Evolutionary conservation across 2,797 vertebrate genomes (phyloP), one percentile per base, ranked within the genome.

Genomic region (Tokudaia muenninki): DNA sequence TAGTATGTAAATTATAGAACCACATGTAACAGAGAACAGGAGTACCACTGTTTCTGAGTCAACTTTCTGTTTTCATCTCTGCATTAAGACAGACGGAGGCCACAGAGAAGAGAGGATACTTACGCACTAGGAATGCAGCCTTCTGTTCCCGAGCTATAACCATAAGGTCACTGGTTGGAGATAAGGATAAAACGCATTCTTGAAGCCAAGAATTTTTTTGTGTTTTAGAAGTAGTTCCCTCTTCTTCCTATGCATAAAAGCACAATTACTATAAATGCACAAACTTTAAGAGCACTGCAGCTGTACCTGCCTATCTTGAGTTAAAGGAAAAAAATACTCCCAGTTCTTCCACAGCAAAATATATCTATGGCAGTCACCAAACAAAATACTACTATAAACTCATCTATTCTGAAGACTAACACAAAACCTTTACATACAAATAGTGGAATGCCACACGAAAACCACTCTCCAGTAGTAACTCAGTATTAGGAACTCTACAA

Each of bases 131-230:
- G 97, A 99, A 99, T 6, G 99, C 99, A 0, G 99, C 99, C 98
- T 99, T 99, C 94, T 99, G 99, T 31, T 99, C 99, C 47, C 98
- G 99, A 81, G 99, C 99, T 96, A 99, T 99, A 19, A 99, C 99
- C 97, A 99, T 99, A 92, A 99, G 99, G 98, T 99, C 99, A 52
- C 99, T 99, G 97, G 99, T 99, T 94, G 99, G 99, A 0, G 99
- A 99, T 91, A 99, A 97, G 22, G 99, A 99, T 95, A 99, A 98
- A 5, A 99, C 98, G 81, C 99, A 99, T 52, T 99, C 99, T 94
- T 99, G 99, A 97, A 99, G 98, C 99, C 99, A 99, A 72, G 99
- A 99, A 94, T 95, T 97, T 74, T 98, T 98, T 67, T 99, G 99
- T 34, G 97, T 98, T 13, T 98, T 99, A 82, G 93, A 97, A 90